Base-by-base conservation (phyloP, 1,140 invertebrate genomes). In the Hyposmocoma kahamanoa region DNA sequence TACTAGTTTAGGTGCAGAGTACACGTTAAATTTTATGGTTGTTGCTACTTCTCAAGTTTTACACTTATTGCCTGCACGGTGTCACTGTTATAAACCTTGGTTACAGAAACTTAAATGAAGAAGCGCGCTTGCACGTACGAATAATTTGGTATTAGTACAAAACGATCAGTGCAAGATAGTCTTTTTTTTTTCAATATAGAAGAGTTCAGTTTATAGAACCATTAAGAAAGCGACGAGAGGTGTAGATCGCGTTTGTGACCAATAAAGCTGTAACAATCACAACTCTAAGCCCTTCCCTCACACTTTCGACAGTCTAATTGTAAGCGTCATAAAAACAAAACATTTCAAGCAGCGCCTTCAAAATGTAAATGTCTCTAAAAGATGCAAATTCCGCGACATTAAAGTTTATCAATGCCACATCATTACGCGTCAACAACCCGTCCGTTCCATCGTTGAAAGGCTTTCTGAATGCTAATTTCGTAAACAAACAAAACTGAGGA, bases 391-490 rank as follows among this genome's bases (percentile, higher is more conserved):
- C 45, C 45, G 2, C 45, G 13, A 21, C 18, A 17, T 30, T 38
- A 18, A 49, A 49, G 26, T 49, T 42, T 49, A 49, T 68, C 64
- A 71, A 77, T 72, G 66, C 64, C 55, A 67, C 67, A 65, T 72
- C 67, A 77, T 77, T 74, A 66, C 59, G 18, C 50, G 53, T 70
- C 63, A 64, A 53, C 63, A 62, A 65, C 53, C 71, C 50, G 53
- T 65, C 63, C 61, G 63, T 67, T 68, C 62, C 43, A 47, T 56
- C 58, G 63, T 61, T 73, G 67, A 63, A 77, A 71, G 64, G 66
- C 63, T 69, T 80, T 70, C 63, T 66, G 68, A 67, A 78, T 83
- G 76, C 72, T 85, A 82, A 85, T 85, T 83, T 77, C 60, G 67
- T 72, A 67, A 72, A 76, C 74, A 83, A 84, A 80, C 79, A 83